These are phyloP conservation scores for Chelonoidis abingdonii DNA, from an alignment of 2,113 vertebrate species.

Conservation along the genomic window DNA sequence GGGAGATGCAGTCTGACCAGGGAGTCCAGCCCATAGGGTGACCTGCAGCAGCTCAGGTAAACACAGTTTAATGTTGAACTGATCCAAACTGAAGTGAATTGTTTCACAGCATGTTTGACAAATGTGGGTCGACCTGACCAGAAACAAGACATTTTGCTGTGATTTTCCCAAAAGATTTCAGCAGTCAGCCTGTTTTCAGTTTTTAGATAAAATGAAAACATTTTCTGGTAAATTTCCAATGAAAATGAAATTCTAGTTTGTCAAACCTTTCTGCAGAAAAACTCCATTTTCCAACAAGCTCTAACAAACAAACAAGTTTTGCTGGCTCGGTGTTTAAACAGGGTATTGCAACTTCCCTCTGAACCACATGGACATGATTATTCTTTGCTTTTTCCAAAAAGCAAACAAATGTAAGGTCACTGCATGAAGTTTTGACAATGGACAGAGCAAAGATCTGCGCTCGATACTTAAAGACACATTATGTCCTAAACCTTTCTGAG, in stretches of 20 bases:
- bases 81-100: background rate
- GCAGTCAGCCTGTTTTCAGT: background rate
- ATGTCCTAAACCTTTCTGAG: slow-evolving; percentile 6
- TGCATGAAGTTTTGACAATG: slow-evolving; percentile 39
- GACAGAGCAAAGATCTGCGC: slow-evolving; percentile 41
- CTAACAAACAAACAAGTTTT: background rate
- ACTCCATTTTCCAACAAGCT: background rate
- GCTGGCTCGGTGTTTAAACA: background rate
- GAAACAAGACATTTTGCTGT: background rate
- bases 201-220: background rate
- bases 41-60: background rate
- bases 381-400: slow-evolving; percentile 63
- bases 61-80: background rate
- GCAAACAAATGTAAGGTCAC: slow-evolving; percentile 60
- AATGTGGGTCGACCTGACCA: background rate
- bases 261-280: background rate
- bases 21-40: background rate
- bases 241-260: background rate
- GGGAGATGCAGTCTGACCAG: background rate
- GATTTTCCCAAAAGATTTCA: background rate
- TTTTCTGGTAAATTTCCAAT: background rate
- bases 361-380: slow-evolving; percentile 32
- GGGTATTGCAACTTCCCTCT: slow-evolving; percentile 2
- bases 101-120: background rate
- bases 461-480: slow-evolving; percentile 47